Percentiles rank a stretch among this genome's conserved stretches.
Evolutionary conservation across 2,113 vertebrate genomes (phyloP).

Genomic region (Zapus hudsonius): DNA sequence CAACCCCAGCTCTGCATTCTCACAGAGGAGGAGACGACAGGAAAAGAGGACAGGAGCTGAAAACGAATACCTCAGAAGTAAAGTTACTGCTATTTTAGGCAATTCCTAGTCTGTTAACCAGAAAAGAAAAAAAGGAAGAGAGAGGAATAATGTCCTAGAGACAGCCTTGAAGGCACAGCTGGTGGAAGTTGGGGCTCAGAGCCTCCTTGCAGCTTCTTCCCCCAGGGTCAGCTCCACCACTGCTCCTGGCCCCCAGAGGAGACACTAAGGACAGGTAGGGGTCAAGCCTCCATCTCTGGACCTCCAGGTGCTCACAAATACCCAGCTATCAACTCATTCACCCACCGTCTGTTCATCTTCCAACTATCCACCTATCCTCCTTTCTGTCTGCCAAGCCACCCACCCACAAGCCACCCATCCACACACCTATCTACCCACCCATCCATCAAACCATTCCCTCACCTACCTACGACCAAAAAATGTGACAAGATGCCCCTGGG

Average conservation of each 20-base stretch:
- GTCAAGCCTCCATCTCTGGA: not conserved
- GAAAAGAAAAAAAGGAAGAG: conserved; percentile 50
- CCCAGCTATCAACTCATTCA: not conserved
- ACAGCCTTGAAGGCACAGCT: conserved; percentile 43
- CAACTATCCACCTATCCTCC: not conserved
- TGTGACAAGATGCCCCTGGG: not conserved
- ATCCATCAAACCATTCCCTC: not conserved
- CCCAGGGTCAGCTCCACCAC: not conserved
- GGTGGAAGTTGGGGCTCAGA: not conserved
- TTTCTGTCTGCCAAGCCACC: not conserved
- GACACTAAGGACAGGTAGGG: not conserved
- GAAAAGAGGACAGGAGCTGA: conserved; percentile 45
- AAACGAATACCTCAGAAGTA: conserved; percentile 65
- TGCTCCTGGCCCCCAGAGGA: not conserved
- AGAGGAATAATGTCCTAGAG: not conserved
- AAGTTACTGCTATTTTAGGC: conserved; percentile 71
- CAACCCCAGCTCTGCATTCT: conserved; percentile 25
- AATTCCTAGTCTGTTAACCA: conserved; percentile 69
- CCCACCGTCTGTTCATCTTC: too few species aligned
- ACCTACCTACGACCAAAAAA: not conserved
- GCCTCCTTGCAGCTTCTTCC: not conserved
- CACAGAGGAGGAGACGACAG: conserved; percentile 6
- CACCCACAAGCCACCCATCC: not conserved
- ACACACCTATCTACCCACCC: not conserved
- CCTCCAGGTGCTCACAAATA: not conserved